These are phyloP conservation scores for Bombus polaris DNA, from an alignment of 1,140 invertebrate species.

Conservation along the genomic window DNA sequence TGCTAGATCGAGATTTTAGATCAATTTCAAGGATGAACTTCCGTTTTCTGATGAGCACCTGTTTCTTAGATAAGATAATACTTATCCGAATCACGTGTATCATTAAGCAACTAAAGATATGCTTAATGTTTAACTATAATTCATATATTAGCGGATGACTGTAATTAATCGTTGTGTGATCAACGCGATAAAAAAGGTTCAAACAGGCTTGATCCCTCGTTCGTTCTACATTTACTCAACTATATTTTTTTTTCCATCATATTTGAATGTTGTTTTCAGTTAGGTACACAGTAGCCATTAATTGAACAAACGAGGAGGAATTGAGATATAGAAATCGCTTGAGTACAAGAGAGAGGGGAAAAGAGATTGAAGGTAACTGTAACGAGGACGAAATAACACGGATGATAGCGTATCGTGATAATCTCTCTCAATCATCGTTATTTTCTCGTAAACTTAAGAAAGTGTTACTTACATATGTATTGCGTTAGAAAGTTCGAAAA, in stretches of 20 bases:
- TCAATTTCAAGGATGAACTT: background rate
- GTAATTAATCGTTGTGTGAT: background rate
- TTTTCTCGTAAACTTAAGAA: background rate
- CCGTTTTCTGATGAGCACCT: background rate
- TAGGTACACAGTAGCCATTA: background rate
- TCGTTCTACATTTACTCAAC: background rate
- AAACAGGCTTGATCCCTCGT: background rate
- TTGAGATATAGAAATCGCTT: background rate
- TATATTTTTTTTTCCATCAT: background rate
- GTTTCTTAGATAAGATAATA: background rate
- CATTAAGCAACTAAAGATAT: background rate
- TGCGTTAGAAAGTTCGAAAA: background rate
- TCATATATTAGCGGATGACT: background rate
- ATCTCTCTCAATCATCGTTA: background rate
- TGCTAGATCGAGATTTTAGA: background rate
- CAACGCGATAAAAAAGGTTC: background rate
- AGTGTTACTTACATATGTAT: background rate
- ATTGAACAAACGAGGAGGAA: background rate
- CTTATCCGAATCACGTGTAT: too few species aligned
- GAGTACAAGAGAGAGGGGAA: too few species aligned
- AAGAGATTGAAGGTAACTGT: background rate
- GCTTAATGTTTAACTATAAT: background rate
- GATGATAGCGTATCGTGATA: background rate
- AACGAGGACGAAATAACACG: background rate
- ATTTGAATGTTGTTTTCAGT: background rate